Conservation (phyloP, 1,140 invertebrate genomes). For the Brachionus rotundiformis region DNA sequence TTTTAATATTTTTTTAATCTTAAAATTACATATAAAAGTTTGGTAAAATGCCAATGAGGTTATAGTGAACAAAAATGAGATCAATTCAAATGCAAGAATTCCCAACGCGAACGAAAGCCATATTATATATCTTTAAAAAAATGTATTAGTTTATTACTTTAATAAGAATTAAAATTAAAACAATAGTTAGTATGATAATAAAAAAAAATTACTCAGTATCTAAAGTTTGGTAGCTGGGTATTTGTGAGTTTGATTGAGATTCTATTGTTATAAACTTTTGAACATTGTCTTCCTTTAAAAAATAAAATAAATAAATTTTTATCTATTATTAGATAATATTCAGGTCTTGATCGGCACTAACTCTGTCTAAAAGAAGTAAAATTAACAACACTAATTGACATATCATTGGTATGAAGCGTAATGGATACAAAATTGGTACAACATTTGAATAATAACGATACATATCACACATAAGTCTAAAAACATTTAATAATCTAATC, state of each 20-base stretch:
- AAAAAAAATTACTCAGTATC: constrained; percentile 26
- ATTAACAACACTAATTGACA: constrained; percentile 44
- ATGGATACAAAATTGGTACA: constrained; percentile 19
- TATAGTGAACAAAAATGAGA: constrained; percentile 37
- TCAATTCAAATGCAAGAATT: constrained; percentile 14
- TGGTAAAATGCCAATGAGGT: constrained; percentile 31
- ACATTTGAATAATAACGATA: constrained; percentile 17
- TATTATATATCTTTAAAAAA: constrained; percentile 31
- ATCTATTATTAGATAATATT: neutral
- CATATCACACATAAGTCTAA: constrained; percentile 3
- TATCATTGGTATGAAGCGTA: constrained; percentile 27
- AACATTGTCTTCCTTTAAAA: constrained; percentile 24
- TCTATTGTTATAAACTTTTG: neutral
- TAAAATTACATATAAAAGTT: constrained; percentile 44
- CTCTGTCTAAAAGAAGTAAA: constrained; percentile 21
- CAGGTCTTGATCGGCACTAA: neutral
- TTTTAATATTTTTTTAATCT: neutral
- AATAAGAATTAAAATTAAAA: too few species aligned
- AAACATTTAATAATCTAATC: neutral
- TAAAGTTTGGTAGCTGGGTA: neutral
- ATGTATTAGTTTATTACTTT: too few species aligned
- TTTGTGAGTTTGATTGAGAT: neutral
- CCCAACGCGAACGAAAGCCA: constrained; percentile 40
- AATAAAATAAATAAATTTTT: neutral
- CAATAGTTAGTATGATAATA: too few species aligned